These are phyloP conservation scores for Lepidonotus clava DNA, from an alignment of 2,888 invertebrate species.

Conservation along the genomic window DNA sequence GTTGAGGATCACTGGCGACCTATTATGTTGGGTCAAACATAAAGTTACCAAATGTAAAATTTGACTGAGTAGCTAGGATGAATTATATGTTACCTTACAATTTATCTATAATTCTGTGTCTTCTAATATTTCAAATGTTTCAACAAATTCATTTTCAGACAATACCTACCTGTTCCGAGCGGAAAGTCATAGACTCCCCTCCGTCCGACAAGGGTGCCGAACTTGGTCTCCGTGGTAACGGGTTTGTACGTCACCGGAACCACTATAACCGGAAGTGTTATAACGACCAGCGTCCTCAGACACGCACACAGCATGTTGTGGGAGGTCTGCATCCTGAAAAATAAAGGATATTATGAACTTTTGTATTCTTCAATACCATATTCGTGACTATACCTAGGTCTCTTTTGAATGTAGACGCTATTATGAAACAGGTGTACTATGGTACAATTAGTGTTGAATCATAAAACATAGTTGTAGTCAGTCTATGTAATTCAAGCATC, in stretches of 20 bases:
- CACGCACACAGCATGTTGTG: neutral
- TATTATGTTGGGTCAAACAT: too few relatives aligned
- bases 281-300: neutral
- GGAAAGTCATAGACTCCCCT: conserved; percentile 28
- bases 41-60: too few relatives aligned
- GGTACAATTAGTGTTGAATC: too few relatives aligned
- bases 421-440: too few relatives aligned
- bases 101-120: too few relatives aligned
- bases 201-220: neutral
- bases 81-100: neutral
- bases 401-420: too few relatives aligned
- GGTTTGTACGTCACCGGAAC: neutral
- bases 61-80: neutral
- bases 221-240: neutral
- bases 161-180: conserved; percentile 33
- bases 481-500: too few relatives aligned
- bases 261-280: neutral
- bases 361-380: too few relatives aligned
- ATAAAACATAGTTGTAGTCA: too few relatives aligned
- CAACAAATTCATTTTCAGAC: neutral
- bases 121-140: neutral
- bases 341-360: too few relatives aligned
- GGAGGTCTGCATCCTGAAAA: neutral
- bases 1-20: too few relatives aligned
- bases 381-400: too few relatives aligned